Percentiles rank a stretch among this genome's conserved stretches.
phyloP scores from a whole-genome alignment of 1,140 invertebrate species.

The Antheraea pernyi region DNA sequence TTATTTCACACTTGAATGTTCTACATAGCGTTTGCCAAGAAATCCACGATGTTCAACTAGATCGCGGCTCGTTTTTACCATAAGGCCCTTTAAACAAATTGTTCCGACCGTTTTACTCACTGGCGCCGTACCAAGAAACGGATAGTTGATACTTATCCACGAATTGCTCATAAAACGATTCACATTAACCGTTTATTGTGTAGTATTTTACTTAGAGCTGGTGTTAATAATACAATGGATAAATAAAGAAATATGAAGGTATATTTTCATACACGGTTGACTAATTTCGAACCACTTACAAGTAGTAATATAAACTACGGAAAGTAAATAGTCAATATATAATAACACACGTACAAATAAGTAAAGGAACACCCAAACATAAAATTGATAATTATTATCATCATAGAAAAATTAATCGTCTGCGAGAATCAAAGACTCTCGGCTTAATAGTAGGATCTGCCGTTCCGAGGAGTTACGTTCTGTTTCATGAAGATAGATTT shows the following conservation, averaged over 20 bases:
- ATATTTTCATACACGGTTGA: too few relatives aligned
- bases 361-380: too few relatives aligned
- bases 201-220: background rate
- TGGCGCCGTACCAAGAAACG: background rate
- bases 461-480: too few relatives aligned
- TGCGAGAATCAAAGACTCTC: too few relatives aligned
- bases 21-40: background rate
- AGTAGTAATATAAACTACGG: too few relatives aligned
- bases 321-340: too few relatives aligned
- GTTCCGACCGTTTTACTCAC: background rate
- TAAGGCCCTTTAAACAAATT: background rate
- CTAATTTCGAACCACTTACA: too few relatives aligned
- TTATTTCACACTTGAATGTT: background rate
- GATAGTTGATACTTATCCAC: background rate
- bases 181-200: background rate
- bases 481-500: too few relatives aligned
- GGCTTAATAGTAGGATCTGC: too few relatives aligned
- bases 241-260: background rate
- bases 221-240: background rate
- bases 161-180: constrained; percentile 1
- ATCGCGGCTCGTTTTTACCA: background rate
- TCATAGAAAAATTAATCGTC: too few relatives aligned
- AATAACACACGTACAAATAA: too few relatives aligned
- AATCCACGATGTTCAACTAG: background rate
- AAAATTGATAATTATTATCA: too few relatives aligned